Evolutionary conservation across 2,797 vertebrate genomes (phyloP), one percentile per base, ranked within the genome.

Genomic region (Anomalospiza imberbis): DNA sequence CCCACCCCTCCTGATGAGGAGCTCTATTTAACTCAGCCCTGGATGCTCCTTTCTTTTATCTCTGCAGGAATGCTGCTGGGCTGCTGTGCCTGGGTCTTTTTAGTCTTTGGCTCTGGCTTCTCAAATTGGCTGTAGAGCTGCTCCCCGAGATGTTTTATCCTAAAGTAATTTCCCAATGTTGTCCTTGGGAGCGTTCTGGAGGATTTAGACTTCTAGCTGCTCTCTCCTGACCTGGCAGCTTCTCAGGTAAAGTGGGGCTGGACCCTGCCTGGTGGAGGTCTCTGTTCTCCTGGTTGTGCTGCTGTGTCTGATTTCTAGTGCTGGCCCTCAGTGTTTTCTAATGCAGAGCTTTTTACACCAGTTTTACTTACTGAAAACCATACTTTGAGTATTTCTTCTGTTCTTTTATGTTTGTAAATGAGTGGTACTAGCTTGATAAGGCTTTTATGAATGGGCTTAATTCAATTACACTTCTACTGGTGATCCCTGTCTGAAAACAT

Each of bases 31-130:
- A 50, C 42, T 57, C 74, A 62, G 44, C 55, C 28, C 36, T 25
- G 8, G 18, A 5, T 2, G 0, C 1, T 6, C 0, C 0, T 0
- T 28, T 0, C 5, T 1, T 1, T 6, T 0, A 5, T 3, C 0
- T 4, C 0, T 83, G 2, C 0, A 2, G n/a, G 8, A 4, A 0
- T 18, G 2, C 0, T 91, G 13, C 4, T 58, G 2, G 5, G 10
- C 0, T 44, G 3, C 3, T 36, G 4, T n/a, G 7, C 1, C 1
- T 50, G 5, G 10, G 2, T 2, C 0, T 18, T 28, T 47, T 32
- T 44, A 6, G 7, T 15, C 2, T 48, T 55, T 66, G 8, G 6
- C 0, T 71, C 10, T 61, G 20, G 1, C 0, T 77, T 57, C 1
- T 32, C 8, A 3, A 2, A 0, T 19, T n/a, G 7, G 4, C 0